Base-by-base conservation (phyloP, 2,888 invertebrate species). In the Campaea margaritaria region DNA sequence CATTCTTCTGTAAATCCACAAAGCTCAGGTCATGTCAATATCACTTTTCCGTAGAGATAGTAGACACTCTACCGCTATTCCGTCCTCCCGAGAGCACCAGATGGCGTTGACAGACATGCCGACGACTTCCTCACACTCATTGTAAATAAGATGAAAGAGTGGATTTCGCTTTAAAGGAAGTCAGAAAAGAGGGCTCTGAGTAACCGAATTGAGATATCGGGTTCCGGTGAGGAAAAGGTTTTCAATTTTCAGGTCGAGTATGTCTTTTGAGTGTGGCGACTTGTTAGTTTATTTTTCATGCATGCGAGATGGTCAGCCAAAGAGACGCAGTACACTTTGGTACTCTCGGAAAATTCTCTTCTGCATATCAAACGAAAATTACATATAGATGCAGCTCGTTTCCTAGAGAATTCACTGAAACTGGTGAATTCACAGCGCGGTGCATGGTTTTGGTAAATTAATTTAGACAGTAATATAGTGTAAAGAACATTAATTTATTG, bases 41-140 rank as follows among this genome's bases (percentile, higher is more conserved):
- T 60, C 51, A 60, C 38, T 56, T 61, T 59, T 47, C 47, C 21
- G 38, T 36, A 36, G 47, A 60, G 5, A n/a, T 31, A 50, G 44
- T 36, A 13, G 44, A 54, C 41, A 49, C 34, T 43, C 54, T 50
- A 50, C 47, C 51, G 47, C 55, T 48, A 61, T 44, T 43, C 43
- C 16, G 39, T 13, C 21, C 45, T 61, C 60, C 48, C 55, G 1
- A 13, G 60, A 52, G 60, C 43, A 43, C 16, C 55, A 47, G 60
- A 55, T 56, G 60, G 44, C 55, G 56, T 61, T 52, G 60, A 61
- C 51, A 47, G 60, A 61, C 60, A 61, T 21, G 43, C 51, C 42
- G 60, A 47, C 46, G 60, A 51, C 60, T 54, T 41, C 9, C 52
- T 41, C 50, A 47, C 54, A 51, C 51, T 60, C 46, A 36, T 49